A percentile compares a stretch with the other conserved stretches of the same genome.
These are phyloP conservation scores for Sinocyclocheilus rhinocerous DNA, from an alignment of 2,113 vertebrate genomes.

Conservation along the genomic window DNA sequence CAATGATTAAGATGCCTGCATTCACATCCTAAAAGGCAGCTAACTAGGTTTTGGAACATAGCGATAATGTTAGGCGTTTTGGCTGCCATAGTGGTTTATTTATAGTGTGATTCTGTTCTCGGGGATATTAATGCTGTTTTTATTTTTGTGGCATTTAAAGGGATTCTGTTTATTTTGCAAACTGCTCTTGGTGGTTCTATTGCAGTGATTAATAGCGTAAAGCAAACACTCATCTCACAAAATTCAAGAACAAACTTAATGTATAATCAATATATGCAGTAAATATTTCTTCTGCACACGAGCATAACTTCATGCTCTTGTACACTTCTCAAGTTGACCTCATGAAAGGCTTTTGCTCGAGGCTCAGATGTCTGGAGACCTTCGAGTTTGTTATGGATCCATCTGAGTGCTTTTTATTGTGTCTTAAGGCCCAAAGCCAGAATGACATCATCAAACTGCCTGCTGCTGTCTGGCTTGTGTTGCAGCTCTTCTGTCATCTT, in stretches of 20 bases:
- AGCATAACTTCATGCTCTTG: too few species aligned
- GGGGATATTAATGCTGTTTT: neutral
- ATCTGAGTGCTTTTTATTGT: neutral
- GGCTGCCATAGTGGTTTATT: neutral
- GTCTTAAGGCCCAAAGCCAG: neutral
- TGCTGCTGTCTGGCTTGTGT: neutral
- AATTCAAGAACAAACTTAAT: neutral
- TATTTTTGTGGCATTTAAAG: conserved; percentile 5
- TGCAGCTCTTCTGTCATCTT: neutral
- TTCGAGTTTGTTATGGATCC: neutral
- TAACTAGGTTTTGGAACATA: neutral
- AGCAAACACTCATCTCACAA: neutral
- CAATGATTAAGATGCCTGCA: neutral
- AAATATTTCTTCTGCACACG: neutral
- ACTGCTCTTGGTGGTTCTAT: conserved; percentile 3
- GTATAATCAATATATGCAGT: neutral
- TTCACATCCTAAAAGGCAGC: neutral
- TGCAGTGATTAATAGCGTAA: conserved; percentile 15
- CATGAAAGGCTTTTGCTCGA: neutral
- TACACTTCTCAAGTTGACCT: neutral
- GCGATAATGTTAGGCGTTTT: neutral
- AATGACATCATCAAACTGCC: neutral
- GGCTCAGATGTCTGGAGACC: neutral
- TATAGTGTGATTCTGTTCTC: neutral
- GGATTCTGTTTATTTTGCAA: conserved; percentile 6